These are phyloP conservation scores for Fundulus diaphanus DNA, from an alignment of 2,797 vertebrate species.

Conservation along the genomic window DNA sequence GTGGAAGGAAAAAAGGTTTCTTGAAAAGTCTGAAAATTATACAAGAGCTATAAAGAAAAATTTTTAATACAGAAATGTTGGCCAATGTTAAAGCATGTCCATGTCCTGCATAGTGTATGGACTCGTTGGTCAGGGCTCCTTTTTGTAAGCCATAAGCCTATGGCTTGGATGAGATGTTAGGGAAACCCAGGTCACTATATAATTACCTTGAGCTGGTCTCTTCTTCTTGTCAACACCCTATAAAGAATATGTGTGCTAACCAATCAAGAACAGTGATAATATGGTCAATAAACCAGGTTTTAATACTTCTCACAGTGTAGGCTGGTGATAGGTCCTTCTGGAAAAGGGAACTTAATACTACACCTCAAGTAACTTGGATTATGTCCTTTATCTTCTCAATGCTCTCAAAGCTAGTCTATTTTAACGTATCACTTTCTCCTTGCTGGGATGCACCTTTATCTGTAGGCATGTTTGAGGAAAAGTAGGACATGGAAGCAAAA, in stretches of 20 bases:
- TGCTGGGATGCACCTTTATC: conserved; percentile 18
- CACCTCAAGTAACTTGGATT: neutral
- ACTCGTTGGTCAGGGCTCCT: neutral
- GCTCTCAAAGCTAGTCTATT: neutral
- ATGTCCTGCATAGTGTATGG: neutral
- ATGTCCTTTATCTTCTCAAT: neutral
- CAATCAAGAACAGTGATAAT: too few species aligned
- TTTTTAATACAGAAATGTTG: neutral
- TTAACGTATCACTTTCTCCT: neutral
- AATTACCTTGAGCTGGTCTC: neutral
- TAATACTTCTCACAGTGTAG: neutral
- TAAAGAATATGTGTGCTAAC: neutral
- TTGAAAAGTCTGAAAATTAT: neutral
- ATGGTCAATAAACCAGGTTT: neutral
- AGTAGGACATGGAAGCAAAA: conserved; percentile 1
- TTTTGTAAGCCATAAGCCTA: neutral
- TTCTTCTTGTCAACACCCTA: neutral
- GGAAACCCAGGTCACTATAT: neutral
- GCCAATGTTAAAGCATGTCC: neutral
- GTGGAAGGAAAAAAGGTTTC: neutral
- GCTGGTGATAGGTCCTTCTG: neutral
- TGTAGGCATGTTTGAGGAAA: neutral
- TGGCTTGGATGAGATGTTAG: neutral
- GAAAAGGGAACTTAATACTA: neutral
- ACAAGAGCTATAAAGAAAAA: neutral